These are phyloP conservation scores for Anoplius nigerrimus DNA, from an alignment of 2,888 invertebrate species.

Conservation along the genomic window DNA sequence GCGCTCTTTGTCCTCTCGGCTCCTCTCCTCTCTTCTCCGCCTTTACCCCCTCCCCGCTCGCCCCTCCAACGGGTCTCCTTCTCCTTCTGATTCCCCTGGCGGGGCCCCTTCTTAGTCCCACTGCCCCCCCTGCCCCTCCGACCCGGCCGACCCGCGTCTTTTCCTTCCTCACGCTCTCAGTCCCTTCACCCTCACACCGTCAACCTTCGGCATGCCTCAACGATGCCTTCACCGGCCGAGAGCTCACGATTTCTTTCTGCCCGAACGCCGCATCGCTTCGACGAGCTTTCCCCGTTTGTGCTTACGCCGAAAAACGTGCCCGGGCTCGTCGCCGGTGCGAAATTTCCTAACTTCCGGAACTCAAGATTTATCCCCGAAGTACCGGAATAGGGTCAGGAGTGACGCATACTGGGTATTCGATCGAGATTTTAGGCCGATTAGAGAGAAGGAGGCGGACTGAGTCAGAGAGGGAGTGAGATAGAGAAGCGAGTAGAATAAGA, in stretches of 20 bases:
- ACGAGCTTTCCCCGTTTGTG: too few species aligned
- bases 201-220: background rate
- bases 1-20: conserved; percentile 58
- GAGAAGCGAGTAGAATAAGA: background rate
- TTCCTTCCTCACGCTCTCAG: conserved; percentile 5
- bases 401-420: too few species aligned
- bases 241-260: too few species aligned
- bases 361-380: too few species aligned
- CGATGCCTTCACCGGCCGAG: conserved; percentile 3
- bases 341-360: too few species aligned
- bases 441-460: too few species aligned
- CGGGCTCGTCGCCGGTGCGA: too few species aligned
- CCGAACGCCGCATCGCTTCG: too few species aligned
- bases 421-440: too few species aligned
- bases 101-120: conserved; percentile 22
- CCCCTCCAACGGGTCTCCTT: conserved; percentile 18
- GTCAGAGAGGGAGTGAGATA: background rate
- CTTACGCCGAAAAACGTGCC: too few species aligned
- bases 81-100: conserved; percentile 9
- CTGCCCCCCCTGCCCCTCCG: conserved; percentile 21
- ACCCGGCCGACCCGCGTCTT: too few species aligned
- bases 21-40: conserved; percentile 20
- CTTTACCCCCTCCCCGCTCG: conserved; percentile 10
- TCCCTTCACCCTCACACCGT: background rate
- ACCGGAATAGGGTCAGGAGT: too few species aligned